A percentile compares a stretch with the other conserved stretches of the same genome.
Evolutionary conservation across 2,113 vertebrate genomes (phyloP).

Genomic region (Balaeniceps rex): DNA sequence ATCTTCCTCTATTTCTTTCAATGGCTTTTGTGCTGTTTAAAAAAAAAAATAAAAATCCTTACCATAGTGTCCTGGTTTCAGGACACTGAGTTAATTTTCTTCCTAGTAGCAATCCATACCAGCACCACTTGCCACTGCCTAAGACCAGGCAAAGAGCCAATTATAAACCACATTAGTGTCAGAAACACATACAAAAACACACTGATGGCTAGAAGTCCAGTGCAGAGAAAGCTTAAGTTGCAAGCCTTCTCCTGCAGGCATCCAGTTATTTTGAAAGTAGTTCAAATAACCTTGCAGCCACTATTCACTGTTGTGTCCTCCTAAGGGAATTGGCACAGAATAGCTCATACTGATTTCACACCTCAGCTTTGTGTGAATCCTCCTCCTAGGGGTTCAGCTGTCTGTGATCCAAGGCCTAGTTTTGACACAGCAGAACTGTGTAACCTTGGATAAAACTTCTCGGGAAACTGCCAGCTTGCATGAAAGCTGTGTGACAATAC

Average conservation of each 20-base stretch:
- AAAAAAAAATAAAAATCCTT: background rate
- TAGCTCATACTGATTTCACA: background rate
- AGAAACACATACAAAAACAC: background rate
- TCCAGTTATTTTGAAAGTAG: background rate
- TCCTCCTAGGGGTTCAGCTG: background rate
- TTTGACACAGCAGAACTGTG: background rate
- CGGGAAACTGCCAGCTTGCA: background rate
- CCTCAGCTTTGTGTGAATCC: background rate
- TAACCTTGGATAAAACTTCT: slow-evolving; percentile 1
- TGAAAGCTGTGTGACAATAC: background rate
- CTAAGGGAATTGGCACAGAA: background rate
- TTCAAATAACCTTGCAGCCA: slow-evolving; percentile 5
- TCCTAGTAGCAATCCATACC: background rate
- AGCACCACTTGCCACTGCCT: background rate
- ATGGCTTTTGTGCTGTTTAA: background rate
- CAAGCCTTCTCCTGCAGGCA: background rate
- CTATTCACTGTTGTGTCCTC: background rate
- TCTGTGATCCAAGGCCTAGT: background rate
- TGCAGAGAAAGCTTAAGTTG: background rate
- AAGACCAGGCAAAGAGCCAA: background rate
- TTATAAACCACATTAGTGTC: background rate
- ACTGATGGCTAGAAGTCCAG: background rate
- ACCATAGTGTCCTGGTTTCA: too few relatives aligned
- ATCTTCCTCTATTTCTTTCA: background rate
- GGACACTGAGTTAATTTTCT: too few relatives aligned